Evolutionary conservation across 2,888 invertebrate genomes (phyloP), one percentile per base, ranked within the genome.

Genomic region (Anoncus sp.): DNA sequence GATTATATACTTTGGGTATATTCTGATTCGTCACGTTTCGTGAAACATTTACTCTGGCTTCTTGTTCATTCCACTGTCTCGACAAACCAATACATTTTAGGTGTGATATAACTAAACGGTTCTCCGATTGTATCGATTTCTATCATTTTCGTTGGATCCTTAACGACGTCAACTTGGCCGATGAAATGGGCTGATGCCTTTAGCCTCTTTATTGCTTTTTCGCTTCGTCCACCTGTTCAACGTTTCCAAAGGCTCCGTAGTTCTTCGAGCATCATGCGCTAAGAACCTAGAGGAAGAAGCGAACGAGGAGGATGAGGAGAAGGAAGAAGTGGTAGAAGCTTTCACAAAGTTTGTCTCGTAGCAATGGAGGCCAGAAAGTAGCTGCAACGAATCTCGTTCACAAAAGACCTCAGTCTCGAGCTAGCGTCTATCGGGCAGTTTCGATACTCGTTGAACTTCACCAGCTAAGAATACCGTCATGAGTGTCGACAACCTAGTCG

Each of bases 331-430:
- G n/a, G 60, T 22, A 35, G 27, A 62, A 53, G 47, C 47, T 77
- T 72, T 72, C 38, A 12, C 63, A 62, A 67, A 77, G 72, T 67
- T 77, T 31, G 63, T 69, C 24, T 35, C 63, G 49, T 16, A 31
- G 45, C 14, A 45, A 38, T 18, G 49, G 7, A 60, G 71, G 43
- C 51, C 60, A n/a, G 49, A 63, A 49, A 63, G 47, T 31, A 31
- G 7, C 49, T 43, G 63, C 18, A 43, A 59, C 12, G 18, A 62
- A 60, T 67, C 24, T 77, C 60, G 24, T 38, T 31, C 31, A 31
- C 20, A 24, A 38, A 12, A 22, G 31, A 18, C 14, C 16, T 24
- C 22, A 31, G 51, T 53, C 18, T 22, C 18, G 51, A 22, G 62
- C 62, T 27, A 5, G 20, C 20, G 14, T 43, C 43, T 62, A 49